These are phyloP conservation scores for Penelope pileata DNA, from an alignment of 2,113 vertebrate genomes.

Conservation along the genomic window DNA sequence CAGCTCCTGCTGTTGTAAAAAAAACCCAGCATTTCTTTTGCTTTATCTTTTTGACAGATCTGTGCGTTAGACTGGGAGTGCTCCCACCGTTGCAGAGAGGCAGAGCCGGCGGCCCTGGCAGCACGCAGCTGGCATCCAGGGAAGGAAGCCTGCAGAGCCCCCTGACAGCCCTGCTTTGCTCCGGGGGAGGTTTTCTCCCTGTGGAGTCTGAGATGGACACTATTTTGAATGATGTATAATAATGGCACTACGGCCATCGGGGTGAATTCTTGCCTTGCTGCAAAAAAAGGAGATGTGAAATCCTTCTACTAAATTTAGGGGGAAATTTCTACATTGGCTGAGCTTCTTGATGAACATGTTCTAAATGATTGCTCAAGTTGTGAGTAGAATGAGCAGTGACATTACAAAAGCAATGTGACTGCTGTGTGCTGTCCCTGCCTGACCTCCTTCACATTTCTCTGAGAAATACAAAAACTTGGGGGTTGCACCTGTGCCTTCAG, in stretches of 20 bases:
- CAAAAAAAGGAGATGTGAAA: constrained; percentile 27
- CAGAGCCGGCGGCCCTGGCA: accelerated
- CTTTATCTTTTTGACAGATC: not conserved
- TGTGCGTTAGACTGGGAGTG: accelerated
- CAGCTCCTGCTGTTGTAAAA: not conserved
- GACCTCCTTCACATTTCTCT: constrained; percentile 34
- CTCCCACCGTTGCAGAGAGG: not conserved
- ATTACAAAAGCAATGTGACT: constrained; percentile 49
- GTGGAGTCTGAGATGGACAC: not conserved
- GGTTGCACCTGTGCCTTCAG: not conserved
- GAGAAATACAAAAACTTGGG: not conserved
- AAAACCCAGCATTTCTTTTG: not conserved
- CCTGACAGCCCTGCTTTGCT: not conserved
- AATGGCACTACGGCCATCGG: not conserved
- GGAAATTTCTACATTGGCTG: not conserved
- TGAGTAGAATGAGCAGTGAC: constrained; percentile 57
- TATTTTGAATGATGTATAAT: not conserved
- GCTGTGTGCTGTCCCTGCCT: constrained; percentile 20
- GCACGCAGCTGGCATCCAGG: accelerated
- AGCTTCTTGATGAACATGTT: not conserved
- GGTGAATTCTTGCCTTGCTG: not conserved
- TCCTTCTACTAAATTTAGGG: constrained; percentile 52
- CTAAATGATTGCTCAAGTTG: constrained; percentile 2
- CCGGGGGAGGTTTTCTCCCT: not conserved
- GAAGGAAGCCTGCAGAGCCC: not conserved